A percentile compares a stretch with the other conserved stretches of the same genome.
phyloP scores from a whole-genome alignment of 2,888 invertebrate genomes.

The Drosophila testacea region DNA sequence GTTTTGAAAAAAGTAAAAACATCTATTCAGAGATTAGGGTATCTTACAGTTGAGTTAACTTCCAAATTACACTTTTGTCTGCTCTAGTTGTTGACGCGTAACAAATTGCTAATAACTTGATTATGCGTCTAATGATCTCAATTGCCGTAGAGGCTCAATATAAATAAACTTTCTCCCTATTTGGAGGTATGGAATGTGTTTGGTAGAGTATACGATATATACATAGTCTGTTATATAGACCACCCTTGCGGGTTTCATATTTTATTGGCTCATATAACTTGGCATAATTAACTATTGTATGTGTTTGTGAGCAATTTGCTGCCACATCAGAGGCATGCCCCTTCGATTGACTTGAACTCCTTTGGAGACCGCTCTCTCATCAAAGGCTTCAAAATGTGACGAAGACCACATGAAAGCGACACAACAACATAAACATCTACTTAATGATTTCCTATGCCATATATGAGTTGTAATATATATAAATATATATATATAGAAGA shows the following conservation, averaged over 20 bases:
- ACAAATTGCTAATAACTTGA: conserved; percentile 78
- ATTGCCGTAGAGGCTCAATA: conserved; percentile 43
- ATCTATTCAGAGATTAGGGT: not conserved
- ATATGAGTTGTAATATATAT: conserved; percentile 27
- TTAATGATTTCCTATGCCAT: conserved; percentile 75
- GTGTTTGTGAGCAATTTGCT: conserved; percentile 57
- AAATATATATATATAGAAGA: conserved; percentile 17
- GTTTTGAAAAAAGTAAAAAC: no score
- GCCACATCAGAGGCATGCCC: conserved; percentile 69
- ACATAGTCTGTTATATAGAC: conserved; percentile 31
- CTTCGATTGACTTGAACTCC: conserved; percentile 37
- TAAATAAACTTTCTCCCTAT: conserved; percentile 22
- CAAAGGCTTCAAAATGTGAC: conserved; percentile 71
- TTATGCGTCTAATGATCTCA: conserved; percentile 74
- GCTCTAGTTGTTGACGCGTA: conserved; percentile 61
- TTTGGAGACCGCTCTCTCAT: conserved; percentile 32
- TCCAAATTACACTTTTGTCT: not conserved
- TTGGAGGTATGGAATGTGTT: conserved; percentile 1
- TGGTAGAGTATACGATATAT: conserved; percentile 1
- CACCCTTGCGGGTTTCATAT: conserved; percentile 53
- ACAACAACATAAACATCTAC: conserved; percentile 75
- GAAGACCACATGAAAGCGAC: conserved; percentile 76
- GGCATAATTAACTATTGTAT: conserved; percentile 62
- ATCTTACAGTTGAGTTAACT: not conserved
- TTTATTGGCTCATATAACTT: conserved; percentile 64